Evolutionary conservation across 2,888 invertebrate species (phyloP).

Genomic region (Trichacis sp.): DNA sequence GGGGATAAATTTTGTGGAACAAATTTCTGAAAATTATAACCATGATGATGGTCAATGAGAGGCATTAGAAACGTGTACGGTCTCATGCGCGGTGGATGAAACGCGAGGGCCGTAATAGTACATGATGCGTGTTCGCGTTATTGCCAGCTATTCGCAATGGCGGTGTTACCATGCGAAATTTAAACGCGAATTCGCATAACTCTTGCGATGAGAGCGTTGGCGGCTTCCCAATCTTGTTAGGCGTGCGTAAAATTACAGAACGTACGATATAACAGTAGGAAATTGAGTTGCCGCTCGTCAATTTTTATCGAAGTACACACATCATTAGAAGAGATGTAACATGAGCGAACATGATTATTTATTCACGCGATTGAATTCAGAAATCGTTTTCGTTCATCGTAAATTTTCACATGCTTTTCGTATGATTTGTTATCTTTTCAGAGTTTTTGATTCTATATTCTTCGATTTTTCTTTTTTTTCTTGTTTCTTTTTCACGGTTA

Average conservation of each 20-base stretch:
- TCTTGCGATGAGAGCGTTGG: slow-evolving; percentile 7
- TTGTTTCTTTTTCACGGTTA: no score
- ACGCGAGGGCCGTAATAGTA: slow-evolving; percentile 7
- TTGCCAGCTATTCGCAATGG: slow-evolving; percentile 10
- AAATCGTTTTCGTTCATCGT: no score
- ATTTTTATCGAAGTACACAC: no score
- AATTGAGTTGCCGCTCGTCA: no score
- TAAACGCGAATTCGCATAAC: slow-evolving; percentile 8
- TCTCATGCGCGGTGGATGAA: not conserved
- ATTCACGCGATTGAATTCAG: no score
- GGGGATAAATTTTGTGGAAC: not conserved
- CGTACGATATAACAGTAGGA: no score
- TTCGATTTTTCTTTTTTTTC: no score
- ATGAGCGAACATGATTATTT: no score
- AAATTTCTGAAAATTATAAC: not conserved
- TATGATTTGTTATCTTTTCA: no score
- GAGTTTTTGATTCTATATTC: no score
- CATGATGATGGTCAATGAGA: slow-evolving; percentile 5
- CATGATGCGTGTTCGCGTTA: slow-evolving; percentile 10
- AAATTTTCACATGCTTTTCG: no score
- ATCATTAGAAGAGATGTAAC: no score
- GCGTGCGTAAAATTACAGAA: not conserved
- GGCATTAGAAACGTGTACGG: not conserved
- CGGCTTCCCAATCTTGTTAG: slow-evolving; percentile 10
- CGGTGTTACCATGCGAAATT: slow-evolving; percentile 9